Evolutionary conservation across 2,797 vertebrate genomes (phyloP).

Genomic region (Todus mexicanus): DNA sequence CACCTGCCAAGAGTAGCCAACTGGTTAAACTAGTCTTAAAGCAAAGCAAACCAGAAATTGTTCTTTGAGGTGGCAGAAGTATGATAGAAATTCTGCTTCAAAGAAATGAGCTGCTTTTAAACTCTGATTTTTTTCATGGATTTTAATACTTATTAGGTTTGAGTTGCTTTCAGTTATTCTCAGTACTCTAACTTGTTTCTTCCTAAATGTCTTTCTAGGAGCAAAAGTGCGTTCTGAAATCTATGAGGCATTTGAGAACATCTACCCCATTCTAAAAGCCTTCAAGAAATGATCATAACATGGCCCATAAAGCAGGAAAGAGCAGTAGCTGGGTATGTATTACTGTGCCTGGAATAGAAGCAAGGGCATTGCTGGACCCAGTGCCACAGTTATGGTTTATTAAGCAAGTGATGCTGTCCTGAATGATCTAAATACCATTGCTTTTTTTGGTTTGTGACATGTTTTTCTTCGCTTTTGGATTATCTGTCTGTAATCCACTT

Average conservation of each 20-base stretch:
- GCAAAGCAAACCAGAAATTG: background rate
- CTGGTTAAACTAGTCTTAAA: background rate
- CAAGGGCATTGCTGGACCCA: background rate
- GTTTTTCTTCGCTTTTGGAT: background rate
- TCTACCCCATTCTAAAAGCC: conserved; percentile 93
- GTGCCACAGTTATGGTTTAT: background rate
- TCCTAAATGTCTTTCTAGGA: conserved; percentile 76
- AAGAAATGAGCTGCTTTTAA: background rate
- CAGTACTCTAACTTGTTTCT: background rate
- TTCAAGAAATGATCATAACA: conserved; percentile 85
- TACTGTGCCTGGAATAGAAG: background rate
- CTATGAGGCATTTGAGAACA: conserved; percentile 97
- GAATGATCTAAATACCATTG: background rate
- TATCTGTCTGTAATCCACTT: background rate
- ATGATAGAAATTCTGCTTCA: background rate
- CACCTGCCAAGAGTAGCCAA: background rate
- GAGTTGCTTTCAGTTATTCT: background rate
- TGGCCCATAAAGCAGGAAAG: background rate
- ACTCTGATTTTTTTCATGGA: background rate
- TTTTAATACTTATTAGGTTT: background rate
- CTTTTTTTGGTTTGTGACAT: background rate
- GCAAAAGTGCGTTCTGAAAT: conserved; percentile 95
- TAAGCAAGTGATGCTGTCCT: background rate
- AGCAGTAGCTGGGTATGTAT: background rate
- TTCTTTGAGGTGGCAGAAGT: background rate